Evolutionary conservation across 2,888 invertebrate genomes (phyloP).

Genomic region (Campaea margaritaria): DNA sequence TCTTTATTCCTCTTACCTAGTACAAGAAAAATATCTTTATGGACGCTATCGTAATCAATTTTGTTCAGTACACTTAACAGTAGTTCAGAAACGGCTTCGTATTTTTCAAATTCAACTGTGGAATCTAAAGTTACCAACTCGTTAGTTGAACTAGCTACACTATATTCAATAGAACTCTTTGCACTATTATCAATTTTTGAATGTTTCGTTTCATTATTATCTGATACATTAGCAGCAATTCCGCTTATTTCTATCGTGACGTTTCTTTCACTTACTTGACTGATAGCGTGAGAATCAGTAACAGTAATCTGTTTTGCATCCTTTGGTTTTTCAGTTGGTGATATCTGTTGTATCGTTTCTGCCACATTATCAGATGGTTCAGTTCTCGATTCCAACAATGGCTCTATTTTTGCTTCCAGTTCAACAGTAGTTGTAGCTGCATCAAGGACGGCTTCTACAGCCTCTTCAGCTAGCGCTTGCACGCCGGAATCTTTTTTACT

Average conservation of each 20-base stretch:
- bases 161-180: conserved; percentile 51
- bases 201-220: conserved; percentile 31
- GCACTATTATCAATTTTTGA: conserved; percentile 25
- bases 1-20: conserved; percentile 3
- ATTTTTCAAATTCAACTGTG: conserved; percentile 75
- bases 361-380: not conserved
- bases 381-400: not conserved
- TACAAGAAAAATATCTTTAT: conserved; percentile 20
- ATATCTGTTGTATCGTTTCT: not conserved
- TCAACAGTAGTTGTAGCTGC: not conserved
- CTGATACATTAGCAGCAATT: not conserved
- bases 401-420: not conserved
- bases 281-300: not conserved
- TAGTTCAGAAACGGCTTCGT: conserved; percentile 68
- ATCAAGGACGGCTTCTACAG: conserved; percentile 15
- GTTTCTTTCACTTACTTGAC: not conserved
- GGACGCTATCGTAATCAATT: conserved; percentile 50
- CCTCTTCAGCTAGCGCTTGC: conserved; percentile 30
- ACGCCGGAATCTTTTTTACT: conserved; percentile 36
- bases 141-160: conserved; percentile 55
- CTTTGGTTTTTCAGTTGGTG: not conserved
- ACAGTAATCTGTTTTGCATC: not conserved
- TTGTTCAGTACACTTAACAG: conserved; percentile 58
- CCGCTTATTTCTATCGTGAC: no score
- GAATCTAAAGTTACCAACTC: conserved; percentile 70